Base-by-base conservation (phyloP, 2,888 invertebrate genomes). In the Furcula furcula region DNA sequence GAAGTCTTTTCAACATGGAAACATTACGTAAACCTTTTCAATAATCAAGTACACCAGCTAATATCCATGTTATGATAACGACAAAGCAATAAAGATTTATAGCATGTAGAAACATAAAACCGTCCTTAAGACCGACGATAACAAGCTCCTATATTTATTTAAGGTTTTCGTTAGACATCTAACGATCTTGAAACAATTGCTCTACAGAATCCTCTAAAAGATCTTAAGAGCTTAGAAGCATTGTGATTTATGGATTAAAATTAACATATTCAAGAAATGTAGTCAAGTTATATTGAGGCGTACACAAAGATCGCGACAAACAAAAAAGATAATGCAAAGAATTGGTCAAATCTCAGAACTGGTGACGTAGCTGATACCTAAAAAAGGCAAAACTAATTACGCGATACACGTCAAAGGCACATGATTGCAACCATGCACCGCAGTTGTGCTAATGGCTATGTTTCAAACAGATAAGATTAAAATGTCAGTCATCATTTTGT, bases 401-500 rank as follows among this genome's bases (percentile, higher is more conserved):
- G 4, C 6, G 4, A 18, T 4, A n/a, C 21, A 32, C 37, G 36
- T 45, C 32, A 30, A 14, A 27, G 29, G 36, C 29, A 28, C 33
- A 43, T 33, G 37, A 45, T 40, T 31, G 19, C 13, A 6, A 11
- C 14, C 23, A 44, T 37, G 44, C 40, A 31, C 16, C 15, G 12
- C 13, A 7, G 23, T 22, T 36, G 38, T 41, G 39, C 30, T 49
- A 47, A 52, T 55, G 37, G 36, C 36, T 29, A 44, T 40, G 53
- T 50, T 55, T 49, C 43, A 33, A 40, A 40, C 10, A 36, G 55
- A 71, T 61, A 62, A 67, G 49, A 61, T 57, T 41, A 18, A 44
- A 59, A 57, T 61, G 45, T 51, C 43, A 27, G 52, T 48, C 54
- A 49, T 57, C 43, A 47, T 57, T 57, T 13, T 69, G 54, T 60